Conservation (phyloP, 2,797 vertebrate genomes). For the Thripadectes ignobilis region DNA sequence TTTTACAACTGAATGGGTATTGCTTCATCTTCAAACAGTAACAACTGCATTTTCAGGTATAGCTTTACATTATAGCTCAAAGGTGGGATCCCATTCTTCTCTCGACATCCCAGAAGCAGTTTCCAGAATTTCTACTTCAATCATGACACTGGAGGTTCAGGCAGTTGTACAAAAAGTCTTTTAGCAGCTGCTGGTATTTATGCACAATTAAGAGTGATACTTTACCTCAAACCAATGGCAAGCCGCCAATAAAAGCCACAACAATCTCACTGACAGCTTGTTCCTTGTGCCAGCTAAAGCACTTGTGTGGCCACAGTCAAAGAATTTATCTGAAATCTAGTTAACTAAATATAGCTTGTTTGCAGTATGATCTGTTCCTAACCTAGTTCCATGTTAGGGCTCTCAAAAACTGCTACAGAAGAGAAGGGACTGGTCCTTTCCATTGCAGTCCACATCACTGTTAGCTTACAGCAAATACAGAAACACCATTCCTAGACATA, state of each 20-base stretch:
- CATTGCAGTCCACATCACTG: background rate
- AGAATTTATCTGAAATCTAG: background rate
- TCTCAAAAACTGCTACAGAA: background rate
- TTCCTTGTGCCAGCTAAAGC: background rate
- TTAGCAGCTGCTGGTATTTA: background rate
- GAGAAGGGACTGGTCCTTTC: background rate
- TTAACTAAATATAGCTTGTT: background rate
- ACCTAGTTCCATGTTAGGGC: background rate
- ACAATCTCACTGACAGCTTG: background rate
- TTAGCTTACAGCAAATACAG: background rate
- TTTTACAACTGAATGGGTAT: background rate
- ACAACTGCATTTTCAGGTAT: background rate
- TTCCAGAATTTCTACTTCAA: background rate
- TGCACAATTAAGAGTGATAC: background rate
- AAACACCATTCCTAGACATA: background rate
- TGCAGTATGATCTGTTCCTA: background rate
- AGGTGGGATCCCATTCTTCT: background rate
- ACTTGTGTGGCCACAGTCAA: background rate
- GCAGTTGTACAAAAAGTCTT: background rate
- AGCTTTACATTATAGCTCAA: background rate
- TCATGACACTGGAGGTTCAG: background rate
- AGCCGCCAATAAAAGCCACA: background rate
- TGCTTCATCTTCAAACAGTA: background rate
- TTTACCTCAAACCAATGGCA: background rate
- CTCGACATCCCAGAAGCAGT: background rate